Evolutionary conservation across 2,797 vertebrate genomes (phyloP).

Genomic region (Ptychadena robeensis): DNA sequence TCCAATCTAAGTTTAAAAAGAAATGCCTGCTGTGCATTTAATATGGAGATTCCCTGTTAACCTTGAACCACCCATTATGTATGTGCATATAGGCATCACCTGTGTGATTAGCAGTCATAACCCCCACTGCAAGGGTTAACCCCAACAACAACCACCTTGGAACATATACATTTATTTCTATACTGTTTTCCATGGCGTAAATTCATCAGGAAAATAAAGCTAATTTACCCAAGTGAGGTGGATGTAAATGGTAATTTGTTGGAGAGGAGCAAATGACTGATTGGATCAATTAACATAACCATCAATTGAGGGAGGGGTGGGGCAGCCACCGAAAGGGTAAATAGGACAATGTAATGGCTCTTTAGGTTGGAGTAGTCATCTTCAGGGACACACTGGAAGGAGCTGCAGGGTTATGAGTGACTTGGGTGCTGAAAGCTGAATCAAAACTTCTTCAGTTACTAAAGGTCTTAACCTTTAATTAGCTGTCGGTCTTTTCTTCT

Average conservation of each 20-base stretch:
- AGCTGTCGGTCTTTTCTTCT: not conserved
- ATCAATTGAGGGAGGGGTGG: not conserved
- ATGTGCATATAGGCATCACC: slow-evolving; percentile 4
- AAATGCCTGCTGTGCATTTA: slow-evolving; percentile 28
- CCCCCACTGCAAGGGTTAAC: not conserved
- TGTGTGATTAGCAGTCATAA: not conserved
- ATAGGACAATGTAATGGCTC: not conserved
- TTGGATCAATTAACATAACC: slow-evolving; percentile 16
- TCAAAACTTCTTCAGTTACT: too few relatives aligned
- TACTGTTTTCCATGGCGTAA: not conserved
- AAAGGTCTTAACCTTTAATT: too few relatives aligned
- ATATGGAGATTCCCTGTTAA: slow-evolving; percentile 22
- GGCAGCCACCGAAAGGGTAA: not conserved
- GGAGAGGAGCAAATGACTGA: slow-evolving; percentile 3
- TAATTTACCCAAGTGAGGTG: not conserved
- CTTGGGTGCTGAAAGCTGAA: too few relatives aligned
- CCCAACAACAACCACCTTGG: not conserved
- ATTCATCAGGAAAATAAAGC: not conserved
- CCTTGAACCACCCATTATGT: not conserved
- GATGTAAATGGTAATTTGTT: not conserved
- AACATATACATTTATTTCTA: not conserved
- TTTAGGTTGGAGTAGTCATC: not conserved
- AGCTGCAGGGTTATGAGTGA: not conserved
- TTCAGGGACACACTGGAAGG: too few relatives aligned
- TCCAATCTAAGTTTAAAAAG: not conserved